phyloP scores from a whole-genome alignment of 1,140 invertebrate genomes.

The Drosophila auraria region DNA sequence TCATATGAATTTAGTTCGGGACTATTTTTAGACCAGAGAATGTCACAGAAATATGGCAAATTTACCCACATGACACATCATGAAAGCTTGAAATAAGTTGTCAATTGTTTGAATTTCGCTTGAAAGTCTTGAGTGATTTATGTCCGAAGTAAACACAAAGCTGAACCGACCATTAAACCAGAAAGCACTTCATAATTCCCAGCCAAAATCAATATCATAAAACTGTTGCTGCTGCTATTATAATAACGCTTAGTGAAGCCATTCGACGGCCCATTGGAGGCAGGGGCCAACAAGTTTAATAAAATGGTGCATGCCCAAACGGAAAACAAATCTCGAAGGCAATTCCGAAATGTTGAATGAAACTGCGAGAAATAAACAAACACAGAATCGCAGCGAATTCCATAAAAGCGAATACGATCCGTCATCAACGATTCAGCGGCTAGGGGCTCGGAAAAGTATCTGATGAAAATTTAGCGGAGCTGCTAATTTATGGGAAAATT shows the following conservation, averaged over 20 bases:
- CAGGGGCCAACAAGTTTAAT: constrained; percentile 25
- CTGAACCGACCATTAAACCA: constrained; percentile 14
- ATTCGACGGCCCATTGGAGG: constrained; percentile 8
- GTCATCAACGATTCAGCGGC: constrained; percentile 32
- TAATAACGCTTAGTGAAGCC: constrained; percentile 25
- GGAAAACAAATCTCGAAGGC: constrained; percentile 42
- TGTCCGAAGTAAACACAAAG: constrained; percentile 2
- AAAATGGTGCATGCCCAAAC: constrained; percentile 54
- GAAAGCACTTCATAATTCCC: constrained; percentile 32
- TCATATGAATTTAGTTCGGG: no score
- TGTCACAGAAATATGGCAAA: constrained; percentile 20
- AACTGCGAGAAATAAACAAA: constrained; percentile 51
- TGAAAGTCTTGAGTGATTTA: constrained; percentile 6
- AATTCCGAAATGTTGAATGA: constrained; percentile 57
- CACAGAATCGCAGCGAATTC: constrained; percentile 41
- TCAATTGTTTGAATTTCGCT: constrained; percentile 3
- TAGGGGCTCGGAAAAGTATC: constrained; percentile 24
- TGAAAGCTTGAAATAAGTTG: constrained; percentile 22
- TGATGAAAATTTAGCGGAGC: constrained; percentile 40
- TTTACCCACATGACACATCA: not conserved
- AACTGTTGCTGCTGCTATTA: constrained; percentile 43
- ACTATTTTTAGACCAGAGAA: constrained; percentile 14
- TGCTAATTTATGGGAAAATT: constrained; percentile 36
- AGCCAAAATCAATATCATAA: constrained; percentile 36
- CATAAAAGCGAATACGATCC: constrained; percentile 58